These are phyloP conservation scores for Carterocephalus palaemon DNA, from an alignment of 2,888 invertebrate species.

Conservation along the genomic window DNA sequence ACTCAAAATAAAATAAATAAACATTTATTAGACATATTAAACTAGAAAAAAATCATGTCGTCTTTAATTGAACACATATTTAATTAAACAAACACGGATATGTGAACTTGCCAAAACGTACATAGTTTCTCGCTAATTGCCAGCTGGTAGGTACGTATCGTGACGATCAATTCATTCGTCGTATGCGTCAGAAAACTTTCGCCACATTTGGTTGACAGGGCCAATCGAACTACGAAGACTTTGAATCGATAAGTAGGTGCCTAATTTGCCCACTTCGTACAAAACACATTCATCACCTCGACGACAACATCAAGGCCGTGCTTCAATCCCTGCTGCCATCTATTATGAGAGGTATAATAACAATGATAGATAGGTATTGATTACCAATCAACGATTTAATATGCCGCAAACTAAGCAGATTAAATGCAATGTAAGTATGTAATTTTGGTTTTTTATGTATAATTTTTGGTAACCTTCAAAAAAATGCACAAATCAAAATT, in stretches of 20 bases:
- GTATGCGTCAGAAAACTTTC: constrained; percentile 63
- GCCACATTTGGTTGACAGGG: constrained; percentile 69
- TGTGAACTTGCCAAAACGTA: no score
- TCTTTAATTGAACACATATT: no score
- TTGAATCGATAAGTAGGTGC: constrained; percentile 46
- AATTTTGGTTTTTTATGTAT: not conserved
- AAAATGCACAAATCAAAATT: no score
- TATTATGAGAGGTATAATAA: constrained; percentile 37
- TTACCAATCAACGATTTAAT: constrained; percentile 36
- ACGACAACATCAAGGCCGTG: constrained; percentile 46
- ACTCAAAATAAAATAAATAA: no score
- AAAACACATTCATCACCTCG: constrained; percentile 49
- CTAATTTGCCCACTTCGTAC: constrained; percentile 39
- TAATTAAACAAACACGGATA: no score
- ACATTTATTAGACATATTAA: no score
- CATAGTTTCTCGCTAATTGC: constrained; percentile 27
- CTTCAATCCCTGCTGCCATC: constrained; percentile 36
- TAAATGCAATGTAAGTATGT: not conserved
- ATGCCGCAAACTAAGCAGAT: constrained; percentile 29
- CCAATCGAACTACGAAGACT: constrained; percentile 45
- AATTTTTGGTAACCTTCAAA: no score
- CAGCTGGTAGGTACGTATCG: constrained; percentile 27
- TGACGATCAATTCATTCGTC: constrained; percentile 36
- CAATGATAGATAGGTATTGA: constrained; percentile 45
- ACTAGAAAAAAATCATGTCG: no score